Conservation (phyloP, 2,113 vertebrate genomes). For the Pachycephala philippinensis region DNA sequence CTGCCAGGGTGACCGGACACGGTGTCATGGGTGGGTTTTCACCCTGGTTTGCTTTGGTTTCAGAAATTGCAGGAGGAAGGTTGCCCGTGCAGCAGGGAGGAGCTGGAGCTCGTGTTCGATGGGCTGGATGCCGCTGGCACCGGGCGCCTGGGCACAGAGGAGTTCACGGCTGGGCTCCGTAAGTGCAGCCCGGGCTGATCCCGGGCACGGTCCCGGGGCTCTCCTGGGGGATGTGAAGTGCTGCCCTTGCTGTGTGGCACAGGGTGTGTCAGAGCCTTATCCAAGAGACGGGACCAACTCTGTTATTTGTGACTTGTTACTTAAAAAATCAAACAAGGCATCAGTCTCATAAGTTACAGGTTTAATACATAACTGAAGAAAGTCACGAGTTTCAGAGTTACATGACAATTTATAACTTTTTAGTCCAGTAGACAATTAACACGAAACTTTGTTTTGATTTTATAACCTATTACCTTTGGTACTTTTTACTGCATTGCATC, state of each 20-base stretch:
- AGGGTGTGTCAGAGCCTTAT: too few relatives aligned
- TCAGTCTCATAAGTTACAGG: too few relatives aligned
- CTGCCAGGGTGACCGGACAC: accelerated
- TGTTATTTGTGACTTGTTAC: too few relatives aligned
- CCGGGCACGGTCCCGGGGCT: accelerated
- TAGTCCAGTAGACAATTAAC: too few relatives aligned
- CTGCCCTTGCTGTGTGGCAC: background rate
- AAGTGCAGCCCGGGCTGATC: background rate
- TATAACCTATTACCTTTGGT: too few relatives aligned
- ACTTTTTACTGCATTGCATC: too few relatives aligned
- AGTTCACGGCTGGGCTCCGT: conserved; percentile 70
- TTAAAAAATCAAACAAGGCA: too few relatives aligned
- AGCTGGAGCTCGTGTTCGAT: conserved; percentile 69
- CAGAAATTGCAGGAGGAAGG: conserved; percentile 55
- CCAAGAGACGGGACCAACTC: too few relatives aligned
- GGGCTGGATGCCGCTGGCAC: conserved; percentile 60
- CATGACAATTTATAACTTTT: too few relatives aligned
- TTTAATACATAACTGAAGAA: too few relatives aligned
- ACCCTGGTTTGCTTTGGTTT: background rate
- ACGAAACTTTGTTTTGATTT: too few relatives aligned
- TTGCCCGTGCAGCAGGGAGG: conserved; percentile 41
- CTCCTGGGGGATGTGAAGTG: accelerated
- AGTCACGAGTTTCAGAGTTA: too few relatives aligned
- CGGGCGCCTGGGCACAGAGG: conserved; percentile 49
- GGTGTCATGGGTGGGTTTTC: background rate